Evolutionary conservation across 2,797 vertebrate genomes (phyloP), one percentile per base, ranked within the genome.

Genomic region (Dendrocincla tyrannina): DNA sequence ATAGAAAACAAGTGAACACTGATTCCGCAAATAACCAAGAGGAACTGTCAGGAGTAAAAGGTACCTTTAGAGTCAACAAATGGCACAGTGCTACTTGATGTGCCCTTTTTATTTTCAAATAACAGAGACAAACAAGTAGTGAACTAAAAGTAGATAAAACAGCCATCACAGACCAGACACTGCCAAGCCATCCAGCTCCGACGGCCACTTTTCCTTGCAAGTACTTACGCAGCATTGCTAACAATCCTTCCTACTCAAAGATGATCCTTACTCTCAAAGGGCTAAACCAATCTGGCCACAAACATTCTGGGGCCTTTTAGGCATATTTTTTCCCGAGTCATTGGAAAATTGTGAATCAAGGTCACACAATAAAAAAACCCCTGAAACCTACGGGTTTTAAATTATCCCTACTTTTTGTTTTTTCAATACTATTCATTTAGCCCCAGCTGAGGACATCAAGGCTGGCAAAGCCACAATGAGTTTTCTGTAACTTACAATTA

Each of bases 401-500:
- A 63, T 79, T 27, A 83, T 13, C 24, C 25, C 12, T 7, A 12
- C 5, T 30, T 17, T 62, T 42, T 41, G 7, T 58, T 68, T 56
- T 52, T 35, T 63, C 53, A 77, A 53, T 33, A 56, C 35, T 44
- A 91, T 39, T 75, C 62, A 79, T 84, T 93, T 47, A 35, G 19
- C 27, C 22, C 42, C 50, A 93, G 2, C 18, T 33, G 44, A 66
- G 49, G 88, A 94, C 95, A 86, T 41, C 35, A 46, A 56, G 44
- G 10, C 5, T 60, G 55, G 35, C 35, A 35, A 87, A 95, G 63
- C 89, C 93, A 33, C 85, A 76, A 79, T 17, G 78, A 89, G 74
- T 35, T 64, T 67, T 41, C 69, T 80, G 28, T 84, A 50, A 91
- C 72, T 95, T 89, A 95, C 67, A 88, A 70, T 4, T 13, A 83